A percentile compares a stretch with the other conserved stretches of the same genome.
Evolutionary conservation across 2,797 vertebrate species (phyloP).

Genomic region (Parauchenoglanis ngamensis): DNA sequence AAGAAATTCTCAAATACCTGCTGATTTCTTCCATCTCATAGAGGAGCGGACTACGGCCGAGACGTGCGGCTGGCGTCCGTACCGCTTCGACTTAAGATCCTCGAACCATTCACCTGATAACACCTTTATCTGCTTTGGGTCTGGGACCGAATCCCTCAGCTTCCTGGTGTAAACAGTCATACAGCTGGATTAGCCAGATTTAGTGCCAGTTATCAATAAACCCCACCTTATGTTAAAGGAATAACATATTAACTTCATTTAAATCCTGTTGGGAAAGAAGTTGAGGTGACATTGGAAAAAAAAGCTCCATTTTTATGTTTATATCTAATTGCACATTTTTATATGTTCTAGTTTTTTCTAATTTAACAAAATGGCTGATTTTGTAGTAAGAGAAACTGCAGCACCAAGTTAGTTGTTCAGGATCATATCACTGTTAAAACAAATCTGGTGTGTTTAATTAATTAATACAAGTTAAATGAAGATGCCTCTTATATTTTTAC

Average conservation of each 20-base stretch:
- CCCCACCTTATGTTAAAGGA: neutral
- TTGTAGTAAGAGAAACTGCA: neutral
- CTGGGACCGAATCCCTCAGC: slow-evolving; percentile 48
- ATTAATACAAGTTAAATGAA: neutral
- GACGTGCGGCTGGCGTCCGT: slow-evolving; percentile 51
- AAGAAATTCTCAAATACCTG: slow-evolving; percentile 48
- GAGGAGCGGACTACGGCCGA: slow-evolving; percentile 60
- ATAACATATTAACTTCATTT: neutral
- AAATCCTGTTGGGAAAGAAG: neutral
- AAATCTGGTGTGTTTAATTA: neutral
- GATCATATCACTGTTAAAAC: neutral
- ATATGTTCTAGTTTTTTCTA: neutral
- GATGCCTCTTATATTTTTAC: neutral
- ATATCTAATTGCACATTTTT: neutral
- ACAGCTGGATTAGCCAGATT: neutral
- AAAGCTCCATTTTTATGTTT: neutral
- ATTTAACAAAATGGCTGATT: neutral
- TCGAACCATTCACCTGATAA: slow-evolving; percentile 67
- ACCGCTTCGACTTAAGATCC: slow-evolving; percentile 58
- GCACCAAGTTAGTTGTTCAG: neutral
- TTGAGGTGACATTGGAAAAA: neutral
- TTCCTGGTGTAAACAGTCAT: slow-evolving; percentile 43
- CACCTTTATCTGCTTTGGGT: slow-evolving; percentile 54
- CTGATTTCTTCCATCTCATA: slow-evolving; percentile 59
- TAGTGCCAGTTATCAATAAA: neutral